phyloP scores from a whole-genome alignment of 2,113 vertebrate genomes.

The Neogale vison region DNA sequence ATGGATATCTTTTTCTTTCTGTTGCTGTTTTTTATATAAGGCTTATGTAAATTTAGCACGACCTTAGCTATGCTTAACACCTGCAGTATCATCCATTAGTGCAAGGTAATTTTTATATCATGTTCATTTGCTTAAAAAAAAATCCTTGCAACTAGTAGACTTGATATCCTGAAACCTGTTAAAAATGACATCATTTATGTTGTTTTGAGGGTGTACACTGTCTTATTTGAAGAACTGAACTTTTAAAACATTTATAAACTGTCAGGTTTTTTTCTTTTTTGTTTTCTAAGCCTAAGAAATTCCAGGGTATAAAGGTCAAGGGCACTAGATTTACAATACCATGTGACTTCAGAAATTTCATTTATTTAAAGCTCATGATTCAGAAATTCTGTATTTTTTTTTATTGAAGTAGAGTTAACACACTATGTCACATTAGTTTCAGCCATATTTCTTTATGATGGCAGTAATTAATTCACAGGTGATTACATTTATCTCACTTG shows the following conservation, averaged over 20 bases:
- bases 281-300: constrained; percentile 12
- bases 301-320: background rate
- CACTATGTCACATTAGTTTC: background rate
- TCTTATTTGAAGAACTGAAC: constrained; percentile 25
- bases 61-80: background rate
- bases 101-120: background rate
- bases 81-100: background rate
- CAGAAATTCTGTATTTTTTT: background rate
- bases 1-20: background rate
- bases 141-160: background rate
- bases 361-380: constrained; percentile 30
- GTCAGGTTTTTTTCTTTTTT: background rate
- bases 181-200: background rate
- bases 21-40: background rate
- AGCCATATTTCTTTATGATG: background rate
- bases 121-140: constrained; percentile 4
- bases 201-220: background rate
- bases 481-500: background rate
- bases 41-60: background rate
- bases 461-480: background rate
- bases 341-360: constrained; percentile 1
- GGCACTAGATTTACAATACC: background rate
- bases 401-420: background rate
- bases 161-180: constrained; percentile 3
- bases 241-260: constrained; percentile 26